Evolutionary conservation across 2,888 invertebrate species (phyloP).

Genomic region (Tryphoninae sp.): DNA sequence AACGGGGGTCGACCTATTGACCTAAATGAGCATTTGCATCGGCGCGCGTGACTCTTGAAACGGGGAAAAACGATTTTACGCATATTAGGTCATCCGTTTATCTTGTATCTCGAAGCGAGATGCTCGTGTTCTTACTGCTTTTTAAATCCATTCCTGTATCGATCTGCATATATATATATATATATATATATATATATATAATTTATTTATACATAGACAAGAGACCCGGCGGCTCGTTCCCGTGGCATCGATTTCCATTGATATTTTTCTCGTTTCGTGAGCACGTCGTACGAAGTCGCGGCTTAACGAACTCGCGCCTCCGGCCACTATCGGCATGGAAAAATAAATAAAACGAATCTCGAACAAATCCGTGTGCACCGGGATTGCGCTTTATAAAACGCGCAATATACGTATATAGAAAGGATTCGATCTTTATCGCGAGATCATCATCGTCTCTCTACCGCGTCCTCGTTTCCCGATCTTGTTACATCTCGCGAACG

Average conservation of each 20-base stretch:
- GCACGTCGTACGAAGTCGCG: not conserved
- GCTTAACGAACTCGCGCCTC: no score
- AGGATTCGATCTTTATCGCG: slow-evolving; percentile 46
- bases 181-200: not conserved
- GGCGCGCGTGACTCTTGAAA: slow-evolving; percentile 56
- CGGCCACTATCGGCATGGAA: not conserved
- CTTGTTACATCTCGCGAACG: slow-evolving; percentile 47
- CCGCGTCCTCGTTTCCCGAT: slow-evolving; percentile 42
- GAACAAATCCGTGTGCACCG: not conserved
- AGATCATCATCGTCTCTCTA: slow-evolving; percentile 23
- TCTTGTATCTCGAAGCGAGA: slow-evolving; percentile 51
- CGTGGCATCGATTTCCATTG: not conserved
- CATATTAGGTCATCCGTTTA: slow-evolving; percentile 32
- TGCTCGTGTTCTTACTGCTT: slow-evolving; percentile 21
- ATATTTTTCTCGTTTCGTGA: not conserved
- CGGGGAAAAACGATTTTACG: slow-evolving; percentile 47
- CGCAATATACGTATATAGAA: slow-evolving; percentile 26
- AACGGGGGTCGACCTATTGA: slow-evolving; percentile 71
- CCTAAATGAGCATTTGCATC: slow-evolving; percentile 71
- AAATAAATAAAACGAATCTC: slow-evolving; percentile 18
- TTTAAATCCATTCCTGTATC: not conserved
- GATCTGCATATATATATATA: not conserved
- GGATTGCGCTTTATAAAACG: not conserved
- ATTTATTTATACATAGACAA: not conserved
- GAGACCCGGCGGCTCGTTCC: not conserved